phyloP scores from a whole-genome alignment of 1,140 invertebrate genomes.

The Pseudachorutes palmiensis region DNA sequence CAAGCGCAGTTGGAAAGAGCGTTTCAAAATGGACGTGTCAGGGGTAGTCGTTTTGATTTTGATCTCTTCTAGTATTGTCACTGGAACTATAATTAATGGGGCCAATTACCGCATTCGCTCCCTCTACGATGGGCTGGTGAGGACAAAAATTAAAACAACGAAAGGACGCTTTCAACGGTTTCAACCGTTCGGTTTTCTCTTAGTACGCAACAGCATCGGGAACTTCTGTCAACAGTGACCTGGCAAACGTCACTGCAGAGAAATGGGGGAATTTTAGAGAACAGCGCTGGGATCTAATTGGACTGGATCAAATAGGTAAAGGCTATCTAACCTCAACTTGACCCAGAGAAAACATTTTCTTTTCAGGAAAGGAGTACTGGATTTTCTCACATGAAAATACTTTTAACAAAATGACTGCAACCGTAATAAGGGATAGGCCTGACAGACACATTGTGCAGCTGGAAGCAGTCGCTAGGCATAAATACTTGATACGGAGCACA shows the following conservation, averaged over 20 bases:
- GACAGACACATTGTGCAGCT: background rate
- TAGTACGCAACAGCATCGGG: background rate
- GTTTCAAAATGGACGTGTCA: too few species aligned
- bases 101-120: background rate
- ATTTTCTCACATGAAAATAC: slow-evolving; percentile 5
- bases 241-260: background rate
- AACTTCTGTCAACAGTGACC: background rate
- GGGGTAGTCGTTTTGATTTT: too few species aligned
- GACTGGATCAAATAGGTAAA: slow-evolving; percentile 2
- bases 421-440: background rate
- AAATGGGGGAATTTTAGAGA: slow-evolving; percentile 10
- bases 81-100: background rate
- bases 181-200: background rate
- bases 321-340: background rate
- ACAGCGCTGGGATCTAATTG: slow-evolving; percentile 2
- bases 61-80: too few species aligned
- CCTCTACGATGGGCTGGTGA: background rate
- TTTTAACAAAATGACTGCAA: background rate
- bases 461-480: background rate
- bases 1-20: too few species aligned
- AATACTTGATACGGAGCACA: background rate
- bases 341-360: background rate
- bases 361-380: slow-evolving; percentile 7
- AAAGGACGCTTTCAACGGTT: background rate
- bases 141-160: background rate